Percentiles rank a stretch among this genome's conserved stretches.
Evolutionary conservation across 2,888 invertebrate genomes (phyloP).

Genomic region (Sisyra nigra): DNA sequence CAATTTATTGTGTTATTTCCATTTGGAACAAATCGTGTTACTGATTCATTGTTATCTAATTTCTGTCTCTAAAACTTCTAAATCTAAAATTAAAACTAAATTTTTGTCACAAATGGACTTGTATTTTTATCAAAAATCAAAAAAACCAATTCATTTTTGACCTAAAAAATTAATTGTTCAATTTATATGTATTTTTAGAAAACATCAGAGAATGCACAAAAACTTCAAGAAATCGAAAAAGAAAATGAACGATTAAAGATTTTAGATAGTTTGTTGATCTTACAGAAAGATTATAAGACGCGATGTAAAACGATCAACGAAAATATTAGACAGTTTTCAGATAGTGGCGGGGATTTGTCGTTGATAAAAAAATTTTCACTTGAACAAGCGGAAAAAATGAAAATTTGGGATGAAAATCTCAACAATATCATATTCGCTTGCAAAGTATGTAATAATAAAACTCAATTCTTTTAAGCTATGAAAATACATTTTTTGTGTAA

Average conservation of each 20-base stretch:
- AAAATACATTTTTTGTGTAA: background rate
- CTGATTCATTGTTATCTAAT: no score
- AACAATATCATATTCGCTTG: constrained; percentile 30
- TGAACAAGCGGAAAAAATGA: constrained; percentile 28
- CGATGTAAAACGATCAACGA: background rate
- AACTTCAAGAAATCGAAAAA: background rate
- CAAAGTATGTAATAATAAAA: constrained; percentile 16
- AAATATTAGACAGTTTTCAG: constrained; percentile 13
- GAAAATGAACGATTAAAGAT: background rate
- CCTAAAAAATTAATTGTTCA: no score
- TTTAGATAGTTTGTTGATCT: background rate
- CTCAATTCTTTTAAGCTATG: background rate
- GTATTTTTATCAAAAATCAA: no score
- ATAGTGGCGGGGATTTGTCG: constrained; percentile 24
- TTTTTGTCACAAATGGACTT: no score
- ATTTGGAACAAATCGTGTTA: no score
- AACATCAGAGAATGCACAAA: background rate
- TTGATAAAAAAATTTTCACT: constrained; percentile 27
- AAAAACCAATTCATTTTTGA: no score
- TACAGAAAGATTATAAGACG: background rate
- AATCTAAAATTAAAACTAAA: no score
- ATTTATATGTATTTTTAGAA: constrained; percentile 4
- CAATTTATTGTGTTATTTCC: no score
- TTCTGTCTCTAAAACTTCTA: no score
- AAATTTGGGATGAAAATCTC: constrained; percentile 28